phyloP scores from a whole-genome alignment of 2,888 invertebrate species.

The Amphipyra berbera region DNA sequence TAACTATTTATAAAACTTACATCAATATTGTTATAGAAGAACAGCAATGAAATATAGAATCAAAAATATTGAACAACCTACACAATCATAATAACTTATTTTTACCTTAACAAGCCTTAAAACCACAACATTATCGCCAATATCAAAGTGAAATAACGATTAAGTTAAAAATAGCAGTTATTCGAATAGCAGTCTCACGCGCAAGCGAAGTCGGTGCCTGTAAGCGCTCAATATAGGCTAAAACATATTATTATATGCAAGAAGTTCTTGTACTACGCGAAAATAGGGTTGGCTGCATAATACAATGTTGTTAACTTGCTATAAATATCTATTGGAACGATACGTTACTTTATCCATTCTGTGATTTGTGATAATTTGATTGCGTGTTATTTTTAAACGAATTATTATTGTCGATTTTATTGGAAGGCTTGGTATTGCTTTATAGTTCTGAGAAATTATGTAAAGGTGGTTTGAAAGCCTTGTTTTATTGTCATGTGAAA shows the following conservation, averaged over 20 bases:
- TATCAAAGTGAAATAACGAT: conserved; percentile 42
- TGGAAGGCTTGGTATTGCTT: background rate
- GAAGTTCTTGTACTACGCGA: conserved; percentile 89
- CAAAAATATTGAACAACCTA: no score
- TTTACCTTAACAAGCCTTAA: background rate
- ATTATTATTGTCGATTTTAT: conserved; percentile 1
- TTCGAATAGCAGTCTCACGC: conserved; percentile 60
- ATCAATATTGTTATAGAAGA: no score
- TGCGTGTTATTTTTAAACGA: conserved; percentile 25
- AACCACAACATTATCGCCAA: background rate
- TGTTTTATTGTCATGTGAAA: conserved; percentile 27
- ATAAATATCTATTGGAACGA: conserved; percentile 43
- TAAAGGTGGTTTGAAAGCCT: conserved; percentile 30
- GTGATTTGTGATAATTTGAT: conserved; percentile 33
- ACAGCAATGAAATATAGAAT: no score
- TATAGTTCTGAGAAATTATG: conserved; percentile 14
- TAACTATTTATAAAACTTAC: no score
- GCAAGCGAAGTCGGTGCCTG: conserved; percentile 70
- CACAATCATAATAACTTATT: background rate
- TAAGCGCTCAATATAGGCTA: conserved; percentile 89
- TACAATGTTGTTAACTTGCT: conserved; percentile 57
- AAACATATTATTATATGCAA: conserved; percentile 90
- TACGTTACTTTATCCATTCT: conserved; percentile 25
- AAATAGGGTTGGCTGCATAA: conserved; percentile 79
- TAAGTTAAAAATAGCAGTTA: conserved; percentile 55